These are phyloP conservation scores for Pangasius mekongensis DNA, from an alignment of 2,797 vertebrate genomes.

Conservation along the genomic window DNA sequence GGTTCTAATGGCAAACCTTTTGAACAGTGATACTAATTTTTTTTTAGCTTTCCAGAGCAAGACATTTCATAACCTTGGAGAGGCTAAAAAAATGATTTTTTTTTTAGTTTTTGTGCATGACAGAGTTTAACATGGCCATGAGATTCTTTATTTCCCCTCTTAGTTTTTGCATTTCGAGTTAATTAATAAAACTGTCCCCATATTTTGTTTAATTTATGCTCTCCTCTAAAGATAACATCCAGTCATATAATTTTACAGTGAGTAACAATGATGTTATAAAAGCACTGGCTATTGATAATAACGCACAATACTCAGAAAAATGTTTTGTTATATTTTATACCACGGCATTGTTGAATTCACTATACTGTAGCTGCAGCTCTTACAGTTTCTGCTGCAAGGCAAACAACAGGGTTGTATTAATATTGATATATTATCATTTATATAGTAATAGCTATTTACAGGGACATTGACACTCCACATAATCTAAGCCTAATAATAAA, in stretches of 20 bases:
- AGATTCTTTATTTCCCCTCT: slow-evolving; percentile 1
- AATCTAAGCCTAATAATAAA: background rate
- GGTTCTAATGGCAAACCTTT: background rate
- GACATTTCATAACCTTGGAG: background rate
- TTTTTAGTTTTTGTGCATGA: background rate
- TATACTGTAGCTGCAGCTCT: background rate
- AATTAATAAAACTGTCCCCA: background rate
- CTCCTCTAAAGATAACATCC: background rate
- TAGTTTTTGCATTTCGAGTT: background rate
- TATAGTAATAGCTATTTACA: background rate
- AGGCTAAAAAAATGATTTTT: background rate
- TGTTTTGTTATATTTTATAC: background rate
- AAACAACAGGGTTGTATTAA: background rate
- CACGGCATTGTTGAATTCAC: background rate
- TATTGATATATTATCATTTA: background rate
- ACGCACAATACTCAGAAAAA: background rate
- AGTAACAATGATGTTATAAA: background rate
- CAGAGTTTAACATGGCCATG: background rate
- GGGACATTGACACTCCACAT: background rate
- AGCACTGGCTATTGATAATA: background rate
- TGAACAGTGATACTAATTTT: background rate
- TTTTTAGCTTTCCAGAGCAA: background rate
- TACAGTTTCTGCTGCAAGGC: background rate
- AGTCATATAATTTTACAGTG: background rate
- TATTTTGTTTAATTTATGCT: background rate